Conservation (phyloP, 2,888 invertebrate genomes). For the Sinhomidia bicolor region DNA sequence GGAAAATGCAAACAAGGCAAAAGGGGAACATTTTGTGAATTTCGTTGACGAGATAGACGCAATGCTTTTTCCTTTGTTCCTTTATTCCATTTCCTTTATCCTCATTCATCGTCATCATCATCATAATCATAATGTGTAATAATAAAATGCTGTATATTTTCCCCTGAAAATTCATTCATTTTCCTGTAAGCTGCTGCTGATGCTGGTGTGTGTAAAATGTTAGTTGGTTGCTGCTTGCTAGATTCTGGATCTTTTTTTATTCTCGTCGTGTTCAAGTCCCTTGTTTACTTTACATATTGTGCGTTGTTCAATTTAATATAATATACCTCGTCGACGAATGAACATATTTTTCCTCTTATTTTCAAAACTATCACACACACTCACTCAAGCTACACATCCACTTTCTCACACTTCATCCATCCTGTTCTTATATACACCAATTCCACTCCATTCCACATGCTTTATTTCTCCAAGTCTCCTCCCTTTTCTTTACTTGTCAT, state of each 20-base stretch:
- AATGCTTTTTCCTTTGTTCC: conserved; percentile 17
- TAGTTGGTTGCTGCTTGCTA: too few species aligned
- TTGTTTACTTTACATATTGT: conserved; percentile 42
- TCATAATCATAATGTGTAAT: not conserved
- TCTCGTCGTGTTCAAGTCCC: not conserved
- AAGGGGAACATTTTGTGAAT: not conserved
- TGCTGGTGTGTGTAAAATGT: too few species aligned
- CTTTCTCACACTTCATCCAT: conserved; percentile 6
- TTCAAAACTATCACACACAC: conserved; percentile 17
- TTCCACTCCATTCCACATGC: conserved; percentile 13
- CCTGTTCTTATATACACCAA: not conserved
- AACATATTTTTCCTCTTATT: conserved; percentile 7
- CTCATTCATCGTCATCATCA: not conserved
- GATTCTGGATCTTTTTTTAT: not conserved
- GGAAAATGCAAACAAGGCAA: conserved; percentile 32
- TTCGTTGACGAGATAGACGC: conserved; percentile 25
- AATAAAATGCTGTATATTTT: not conserved
- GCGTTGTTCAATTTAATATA: conserved; percentile 3
- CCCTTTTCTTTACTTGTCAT: not conserved
- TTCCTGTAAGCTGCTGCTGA: not conserved
- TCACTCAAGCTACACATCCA: not conserved
- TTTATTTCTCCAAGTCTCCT: not conserved
- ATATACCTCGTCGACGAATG: not conserved
- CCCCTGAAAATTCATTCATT: conserved; percentile 38
- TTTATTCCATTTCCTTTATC: conserved; percentile 1